Conservation (phyloP, 2,888 invertebrate genomes). For the Gortyna flavago region DNA sequence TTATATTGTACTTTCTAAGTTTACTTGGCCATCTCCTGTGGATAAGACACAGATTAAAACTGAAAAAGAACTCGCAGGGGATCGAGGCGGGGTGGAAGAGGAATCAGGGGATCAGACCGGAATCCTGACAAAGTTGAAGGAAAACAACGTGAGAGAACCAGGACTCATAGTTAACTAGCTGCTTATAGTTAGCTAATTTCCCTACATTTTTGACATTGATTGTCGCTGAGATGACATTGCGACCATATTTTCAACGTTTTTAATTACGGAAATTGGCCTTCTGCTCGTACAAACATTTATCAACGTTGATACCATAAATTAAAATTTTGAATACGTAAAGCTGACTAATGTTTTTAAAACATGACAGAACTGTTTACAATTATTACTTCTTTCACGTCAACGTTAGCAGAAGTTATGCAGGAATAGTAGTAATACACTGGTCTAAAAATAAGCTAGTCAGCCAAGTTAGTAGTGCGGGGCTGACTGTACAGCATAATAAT, state of each 20-base stretch:
- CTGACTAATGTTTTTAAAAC: slow-evolving; percentile 19
- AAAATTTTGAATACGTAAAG: slow-evolving; percentile 19
- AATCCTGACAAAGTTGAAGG: neutral
- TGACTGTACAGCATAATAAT: too few relatives aligned
- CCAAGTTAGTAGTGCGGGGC: too few relatives aligned
- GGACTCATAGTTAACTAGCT: neutral
- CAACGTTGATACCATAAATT: slow-evolving; percentile 23
- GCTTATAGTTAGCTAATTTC: too few relatives aligned
- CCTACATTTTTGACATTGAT: too few relatives aligned
- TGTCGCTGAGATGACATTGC: too few relatives aligned
- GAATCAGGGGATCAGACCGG: too few relatives aligned
- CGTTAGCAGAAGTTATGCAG: neutral
- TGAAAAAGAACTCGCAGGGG: too few relatives aligned
- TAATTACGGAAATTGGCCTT: too few relatives aligned
- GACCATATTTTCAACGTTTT: too few relatives aligned
- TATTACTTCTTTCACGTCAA: slow-evolving; percentile 11
- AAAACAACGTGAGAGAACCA: neutral
- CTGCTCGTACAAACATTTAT: neutral
- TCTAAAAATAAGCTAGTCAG: too few relatives aligned
- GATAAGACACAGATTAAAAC: too few relatives aligned
- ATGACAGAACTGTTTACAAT: slow-evolving; percentile 15
- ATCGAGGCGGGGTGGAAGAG: too few relatives aligned
- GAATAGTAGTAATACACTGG: neutral
- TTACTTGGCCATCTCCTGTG: neutral
- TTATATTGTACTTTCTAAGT: neutral